A percentile compares a stretch with the other conserved stretches of the same genome.
These are phyloP conservation scores for Synanthedon tipuliformis DNA, from an alignment of 2,888 invertebrate species.

Conservation along the genomic window DNA sequence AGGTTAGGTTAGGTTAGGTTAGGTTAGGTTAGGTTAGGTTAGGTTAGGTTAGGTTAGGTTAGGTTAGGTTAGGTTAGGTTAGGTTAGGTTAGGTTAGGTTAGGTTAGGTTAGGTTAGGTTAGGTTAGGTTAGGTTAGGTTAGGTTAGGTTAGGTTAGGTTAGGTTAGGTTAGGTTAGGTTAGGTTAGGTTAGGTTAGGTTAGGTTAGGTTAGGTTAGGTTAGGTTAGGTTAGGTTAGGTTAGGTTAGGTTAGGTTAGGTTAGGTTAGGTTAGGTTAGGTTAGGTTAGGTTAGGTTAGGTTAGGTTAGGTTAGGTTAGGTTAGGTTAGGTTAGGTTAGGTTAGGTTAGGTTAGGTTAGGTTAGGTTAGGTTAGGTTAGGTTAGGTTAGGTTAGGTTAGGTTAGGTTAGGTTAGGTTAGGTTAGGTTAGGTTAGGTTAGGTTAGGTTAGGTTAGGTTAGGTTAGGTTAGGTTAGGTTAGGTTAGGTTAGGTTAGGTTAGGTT, in stretches of 20 bases:
- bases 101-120: conserved; percentile 3
- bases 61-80: conserved; percentile 3
- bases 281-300: conserved; percentile 11
- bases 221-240: conserved; percentile 7
- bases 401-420: conserved; percentile 4
- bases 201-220: conserved; percentile 7
- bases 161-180: conserved; percentile 9
- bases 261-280: conserved; percentile 8
- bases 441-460: conserved; percentile 6
- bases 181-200: conserved; percentile 9
- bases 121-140: conserved; percentile 4
- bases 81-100: conserved; percentile 4
- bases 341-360: conserved; percentile 12
- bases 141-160: conserved; percentile 9
- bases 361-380: conserved; percentile 13
- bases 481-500: conserved; percentile 7
- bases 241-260: conserved; percentile 8
- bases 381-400: conserved; percentile 8
- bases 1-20: conserved; percentile 1
- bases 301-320: conserved; percentile 12
- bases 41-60: conserved; percentile 2
- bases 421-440: conserved; percentile 7
- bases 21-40: conserved; percentile 1
- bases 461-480: conserved; percentile 5
- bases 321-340: conserved; percentile 13